Conservation (phyloP, 2,888 invertebrate species). For the Smittia aterrima region DNA sequence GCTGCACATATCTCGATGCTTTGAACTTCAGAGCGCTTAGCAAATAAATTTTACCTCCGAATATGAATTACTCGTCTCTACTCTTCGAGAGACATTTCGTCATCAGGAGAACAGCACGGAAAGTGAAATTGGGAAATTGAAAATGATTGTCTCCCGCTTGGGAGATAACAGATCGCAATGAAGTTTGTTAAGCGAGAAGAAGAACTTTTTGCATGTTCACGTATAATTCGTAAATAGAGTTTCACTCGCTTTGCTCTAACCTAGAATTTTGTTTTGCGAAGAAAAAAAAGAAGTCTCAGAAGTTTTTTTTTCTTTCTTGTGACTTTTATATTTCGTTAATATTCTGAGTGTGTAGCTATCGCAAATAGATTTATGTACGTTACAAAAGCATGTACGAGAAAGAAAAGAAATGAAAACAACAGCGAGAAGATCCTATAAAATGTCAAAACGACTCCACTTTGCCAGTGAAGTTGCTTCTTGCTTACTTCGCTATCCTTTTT, state of each 20-base stretch:
- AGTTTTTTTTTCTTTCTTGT: too few relatives aligned
- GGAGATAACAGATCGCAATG: too few relatives aligned
- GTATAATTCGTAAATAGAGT: too few relatives aligned
- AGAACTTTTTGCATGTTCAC: too few relatives aligned
- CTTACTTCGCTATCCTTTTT: neutral
- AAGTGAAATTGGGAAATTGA: neutral
- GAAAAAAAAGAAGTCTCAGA: too few relatives aligned
- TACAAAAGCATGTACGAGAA: constrained; percentile 10
- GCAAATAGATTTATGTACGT: constrained; percentile 36
- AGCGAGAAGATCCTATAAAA: neutral
- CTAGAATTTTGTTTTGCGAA: too few relatives aligned
- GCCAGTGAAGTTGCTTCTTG: neutral
- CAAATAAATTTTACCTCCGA: constrained; percentile 32
- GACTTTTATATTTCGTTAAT: too few relatives aligned
- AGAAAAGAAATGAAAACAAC: neutral
- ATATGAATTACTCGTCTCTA: constrained; percentile 18
- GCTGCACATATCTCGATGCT: constrained; percentile 36
- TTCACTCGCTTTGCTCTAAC: too few relatives aligned
- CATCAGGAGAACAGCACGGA: neutral
- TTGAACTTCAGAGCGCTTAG: constrained; percentile 32
- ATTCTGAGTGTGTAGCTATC: constrained; percentile 23
- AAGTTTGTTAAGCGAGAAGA: too few relatives aligned
- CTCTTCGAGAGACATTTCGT: neutral
- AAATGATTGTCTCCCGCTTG: neutral
- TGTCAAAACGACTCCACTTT: neutral